phyloP scores from a whole-genome alignment of 37 sponge, comb jelly and placozoan species.

The Spongilla lacustris region DNA sequence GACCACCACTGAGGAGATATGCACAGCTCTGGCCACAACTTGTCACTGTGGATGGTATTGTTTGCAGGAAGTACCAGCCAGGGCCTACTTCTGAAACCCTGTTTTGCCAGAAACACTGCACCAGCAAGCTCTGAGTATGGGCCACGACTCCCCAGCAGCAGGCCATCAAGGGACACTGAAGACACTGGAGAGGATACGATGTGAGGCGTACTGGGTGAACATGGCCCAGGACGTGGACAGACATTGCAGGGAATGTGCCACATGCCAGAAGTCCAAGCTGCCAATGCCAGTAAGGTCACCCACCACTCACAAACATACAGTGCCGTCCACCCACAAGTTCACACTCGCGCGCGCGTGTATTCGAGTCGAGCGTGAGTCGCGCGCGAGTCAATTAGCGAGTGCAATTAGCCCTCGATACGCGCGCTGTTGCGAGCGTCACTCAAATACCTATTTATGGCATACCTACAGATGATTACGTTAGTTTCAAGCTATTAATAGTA shows the following conservation, averaged over 20 bases:
- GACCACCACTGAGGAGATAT: constrained; percentile 38
- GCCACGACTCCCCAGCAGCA: constrained; percentile 27
- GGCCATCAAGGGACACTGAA: constrained; percentile 66
- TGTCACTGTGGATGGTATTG: constrained; percentile 24
- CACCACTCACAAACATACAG: constrained; percentile 7
- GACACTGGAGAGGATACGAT: constrained; percentile 46
- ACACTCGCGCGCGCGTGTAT: constrained; percentile 59
- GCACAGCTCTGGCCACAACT: constrained; percentile 55
- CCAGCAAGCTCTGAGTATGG: background rate
- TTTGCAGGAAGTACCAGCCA: constrained; percentile 45
- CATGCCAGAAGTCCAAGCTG: constrained; percentile 38
- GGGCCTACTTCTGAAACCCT: constrained; percentile 14
- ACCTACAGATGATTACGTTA: too few relatives aligned
- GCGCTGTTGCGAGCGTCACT: too few relatives aligned
- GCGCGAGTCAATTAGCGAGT: too few relatives aligned
- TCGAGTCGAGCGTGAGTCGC: constrained; percentile 59
- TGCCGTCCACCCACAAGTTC: constrained; percentile 32
- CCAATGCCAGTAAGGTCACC: constrained; percentile 11
- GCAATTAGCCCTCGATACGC: too few relatives aligned
- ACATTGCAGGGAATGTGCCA: constrained; percentile 49
- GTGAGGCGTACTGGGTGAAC: constrained; percentile 55
- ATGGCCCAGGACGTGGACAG: constrained; percentile 39
- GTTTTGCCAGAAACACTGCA: constrained; percentile 15
- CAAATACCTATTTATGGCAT: too few relatives aligned
- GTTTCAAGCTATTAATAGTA: too few relatives aligned